phyloP scores from a whole-genome alignment of 1,140 invertebrate genomes.

The Phocides pigmalion region DNA sequence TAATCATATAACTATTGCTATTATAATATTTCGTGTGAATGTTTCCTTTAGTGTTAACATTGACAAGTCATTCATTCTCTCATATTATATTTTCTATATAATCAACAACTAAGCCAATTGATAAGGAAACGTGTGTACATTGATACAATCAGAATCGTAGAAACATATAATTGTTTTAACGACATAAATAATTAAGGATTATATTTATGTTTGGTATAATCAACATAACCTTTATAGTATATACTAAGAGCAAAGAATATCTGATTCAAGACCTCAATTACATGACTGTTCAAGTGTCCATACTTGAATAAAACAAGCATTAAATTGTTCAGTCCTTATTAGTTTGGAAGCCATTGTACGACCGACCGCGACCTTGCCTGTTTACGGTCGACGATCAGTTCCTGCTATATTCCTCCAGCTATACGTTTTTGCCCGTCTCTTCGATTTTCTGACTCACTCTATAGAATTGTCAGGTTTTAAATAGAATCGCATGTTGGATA shows the following conservation, averaged over 20 bases:
- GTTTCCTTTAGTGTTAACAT: too few species aligned
- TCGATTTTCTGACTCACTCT: slow-evolving; percentile 56
- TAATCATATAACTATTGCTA: too few species aligned
- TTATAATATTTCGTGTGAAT: too few species aligned
- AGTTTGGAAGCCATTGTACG: slow-evolving; percentile 66
- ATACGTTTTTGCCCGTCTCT: slow-evolving; percentile 51
- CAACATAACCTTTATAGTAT: background rate
- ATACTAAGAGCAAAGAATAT: background rate
- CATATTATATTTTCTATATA: too few species aligned
- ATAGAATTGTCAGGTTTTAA: slow-evolving; percentile 60
- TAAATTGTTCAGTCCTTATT: slow-evolving; percentile 31
- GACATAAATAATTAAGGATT: too few species aligned
- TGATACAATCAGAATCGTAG: too few species aligned
- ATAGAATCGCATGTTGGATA: slow-evolving; percentile 55
- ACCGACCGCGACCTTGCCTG: slow-evolving; percentile 66
- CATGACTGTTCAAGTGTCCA: slow-evolving; percentile 11
- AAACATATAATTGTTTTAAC: too few species aligned
- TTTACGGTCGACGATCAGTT: slow-evolving; percentile 66
- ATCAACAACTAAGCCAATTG: too few species aligned
- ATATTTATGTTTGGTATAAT: background rate
- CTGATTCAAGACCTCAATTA: slow-evolving; percentile 14
- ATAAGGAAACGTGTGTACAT: too few species aligned
- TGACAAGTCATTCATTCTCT: too few species aligned
- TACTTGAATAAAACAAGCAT: slow-evolving; percentile 26
- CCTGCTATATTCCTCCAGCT: slow-evolving; percentile 48